A percentile compares a stretch with the other conserved stretches of the same genome.
phyloP scores from a whole-genome alignment of 2,888 invertebrate species.

The Lucinisca nassula region DNA sequence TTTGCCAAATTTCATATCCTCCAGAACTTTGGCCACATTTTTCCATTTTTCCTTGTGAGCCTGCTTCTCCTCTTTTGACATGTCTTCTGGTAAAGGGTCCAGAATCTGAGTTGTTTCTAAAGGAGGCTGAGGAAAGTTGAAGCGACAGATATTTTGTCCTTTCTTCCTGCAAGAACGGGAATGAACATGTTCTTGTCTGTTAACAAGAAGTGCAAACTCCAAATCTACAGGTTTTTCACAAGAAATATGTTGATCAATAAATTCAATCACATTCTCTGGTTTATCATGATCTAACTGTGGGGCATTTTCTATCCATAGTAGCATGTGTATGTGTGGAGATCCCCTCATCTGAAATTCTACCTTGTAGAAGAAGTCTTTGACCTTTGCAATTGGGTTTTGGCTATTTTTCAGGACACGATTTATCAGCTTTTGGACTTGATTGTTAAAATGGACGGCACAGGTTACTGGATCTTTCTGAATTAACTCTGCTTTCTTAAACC shows the following conservation, averaged over 20 bases:
- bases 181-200: conserved; percentile 53
- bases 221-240: background rate
- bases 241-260: conserved; percentile 36
- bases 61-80: conserved; percentile 20
- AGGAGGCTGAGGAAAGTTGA: conserved; percentile 57
- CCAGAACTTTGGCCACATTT: background rate
- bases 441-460: conserved; percentile 65
- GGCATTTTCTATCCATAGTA: conserved; percentile 54
- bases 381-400: conserved; percentile 14
- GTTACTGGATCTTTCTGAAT: conserved; percentile 54
- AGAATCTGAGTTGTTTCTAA: conserved; percentile 37
- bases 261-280: conserved; percentile 11
- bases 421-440: conserved; percentile 51
- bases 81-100: conserved; percentile 37
- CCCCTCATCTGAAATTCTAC: conserved; percentile 66
- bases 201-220: conserved; percentile 15
- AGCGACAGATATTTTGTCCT: conserved; percentile 34
- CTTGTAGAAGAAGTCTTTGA: conserved; percentile 61
- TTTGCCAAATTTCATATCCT: conserved; percentile 34
- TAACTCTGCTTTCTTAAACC: conserved; percentile 29
- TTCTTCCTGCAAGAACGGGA: conserved; percentile 36
- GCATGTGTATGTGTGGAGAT: conserved; percentile 59
- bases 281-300: background rate
- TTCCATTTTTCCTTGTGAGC: conserved; percentile 35
- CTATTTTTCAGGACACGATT: background rate